Evolutionary conservation across 1,140 invertebrate species (phyloP).

Genomic region (Leptopilina clavipes): DNA sequence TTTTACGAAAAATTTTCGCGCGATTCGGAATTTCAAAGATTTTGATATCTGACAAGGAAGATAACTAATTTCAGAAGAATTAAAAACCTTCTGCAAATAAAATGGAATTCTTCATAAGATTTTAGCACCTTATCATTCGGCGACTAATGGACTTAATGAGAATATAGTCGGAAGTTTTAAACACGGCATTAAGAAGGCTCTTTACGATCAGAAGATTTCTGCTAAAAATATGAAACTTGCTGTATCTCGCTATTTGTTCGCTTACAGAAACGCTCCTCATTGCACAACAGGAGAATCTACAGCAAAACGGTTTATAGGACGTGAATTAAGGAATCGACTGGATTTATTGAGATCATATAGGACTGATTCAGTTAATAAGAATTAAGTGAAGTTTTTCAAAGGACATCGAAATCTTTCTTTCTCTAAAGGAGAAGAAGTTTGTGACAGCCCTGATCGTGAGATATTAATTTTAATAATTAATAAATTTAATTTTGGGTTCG

Average conservation of each 20-base stretch:
- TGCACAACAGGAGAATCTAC: slow-evolving; percentile 47
- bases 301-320: slow-evolving; percentile 41
- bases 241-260: slow-evolving; percentile 46
- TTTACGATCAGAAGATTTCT: background rate
- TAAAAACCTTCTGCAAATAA: background rate
- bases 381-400: slow-evolving; percentile 45
- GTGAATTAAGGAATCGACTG: slow-evolving; percentile 40
- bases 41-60: background rate
- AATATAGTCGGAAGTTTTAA: background rate
- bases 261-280: slow-evolving; percentile 50
- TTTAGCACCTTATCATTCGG: background rate
- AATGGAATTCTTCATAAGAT: background rate
- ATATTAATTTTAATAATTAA: too few species aligned
- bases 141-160: background rate
- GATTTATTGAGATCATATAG: background rate
- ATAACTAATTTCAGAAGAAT: background rate
- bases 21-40: background rate
- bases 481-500: too few species aligned
- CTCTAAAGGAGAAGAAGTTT: slow-evolving; percentile 48
- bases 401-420: slow-evolving; percentile 46
- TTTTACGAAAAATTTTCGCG: background rate
- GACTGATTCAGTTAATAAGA: slow-evolving; percentile 36
- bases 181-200: background rate
- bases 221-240: background rate
- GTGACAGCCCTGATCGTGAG: too few species aligned